phyloP scores from a whole-genome alignment of 1,140 invertebrate species.

The Lepidurus apus region DNA sequence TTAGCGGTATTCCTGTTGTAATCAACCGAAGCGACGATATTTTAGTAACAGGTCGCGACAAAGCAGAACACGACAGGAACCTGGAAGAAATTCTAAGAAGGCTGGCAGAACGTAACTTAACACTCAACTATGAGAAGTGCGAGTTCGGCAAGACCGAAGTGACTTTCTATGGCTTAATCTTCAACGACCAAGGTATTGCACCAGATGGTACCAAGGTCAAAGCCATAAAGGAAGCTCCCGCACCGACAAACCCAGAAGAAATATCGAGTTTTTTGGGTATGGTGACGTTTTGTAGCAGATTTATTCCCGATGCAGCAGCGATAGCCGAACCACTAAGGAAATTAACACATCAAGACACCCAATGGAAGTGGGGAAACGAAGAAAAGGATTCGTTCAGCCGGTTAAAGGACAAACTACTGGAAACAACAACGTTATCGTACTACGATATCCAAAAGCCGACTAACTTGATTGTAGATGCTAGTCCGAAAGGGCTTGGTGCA shows the following conservation, averaged over 20 bases:
- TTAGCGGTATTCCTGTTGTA: constrained; percentile 32
- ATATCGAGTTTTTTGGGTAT: constrained; percentile 39
- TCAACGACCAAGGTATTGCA: constrained; percentile 37
- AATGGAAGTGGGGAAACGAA: constrained; percentile 36
- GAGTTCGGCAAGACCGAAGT: constrained; percentile 36
- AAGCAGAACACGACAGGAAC: constrained; percentile 38
- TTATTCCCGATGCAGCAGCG: constrained; percentile 38
- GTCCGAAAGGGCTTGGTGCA: constrained; percentile 45
- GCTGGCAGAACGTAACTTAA: constrained; percentile 37
- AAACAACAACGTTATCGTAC: constrained; percentile 33
- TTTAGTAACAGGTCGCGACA: constrained; percentile 43
- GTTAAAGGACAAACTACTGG: constrained; percentile 35
- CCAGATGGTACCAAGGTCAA: constrained; percentile 37
- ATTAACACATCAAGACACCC: constrained; percentile 36
- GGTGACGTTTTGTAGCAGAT: constrained; percentile 39
- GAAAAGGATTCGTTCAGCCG: constrained; percentile 38
- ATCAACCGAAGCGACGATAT: constrained; percentile 37
- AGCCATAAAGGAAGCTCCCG: constrained; percentile 36
- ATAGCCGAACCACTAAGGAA: constrained; percentile 37
- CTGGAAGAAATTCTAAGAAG: constrained; percentile 36
- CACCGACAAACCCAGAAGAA: constrained; percentile 37
- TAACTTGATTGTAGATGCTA: constrained; percentile 46
- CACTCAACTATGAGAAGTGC: constrained; percentile 38
- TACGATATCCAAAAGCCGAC: constrained; percentile 39
- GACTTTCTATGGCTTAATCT: constrained; percentile 38